Evolutionary conservation across 2,113 vertebrate genomes (phyloP), one percentile per base, ranked within the genome.

Genomic region (Rissa tridactyla): DNA sequence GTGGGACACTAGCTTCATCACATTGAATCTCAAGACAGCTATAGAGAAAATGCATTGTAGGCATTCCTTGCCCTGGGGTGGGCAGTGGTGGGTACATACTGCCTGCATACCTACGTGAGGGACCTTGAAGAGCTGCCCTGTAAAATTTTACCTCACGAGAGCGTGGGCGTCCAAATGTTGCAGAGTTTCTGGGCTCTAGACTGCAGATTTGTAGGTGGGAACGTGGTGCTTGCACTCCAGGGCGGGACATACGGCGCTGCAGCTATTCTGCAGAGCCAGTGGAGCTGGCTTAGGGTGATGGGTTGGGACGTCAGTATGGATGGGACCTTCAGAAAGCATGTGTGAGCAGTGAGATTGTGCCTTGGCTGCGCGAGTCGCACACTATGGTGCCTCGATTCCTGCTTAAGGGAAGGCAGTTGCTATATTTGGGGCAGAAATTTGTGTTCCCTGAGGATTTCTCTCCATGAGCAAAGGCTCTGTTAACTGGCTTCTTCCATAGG

Each of bases 1-100:
- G 20, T 0, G 3, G 11, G 6, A 30, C 32, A 25, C 13, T 34
- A 49, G 13, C 22, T 82, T 79, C 16, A 69, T 61, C 2, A 1
- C 71, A 61, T 2, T 60, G 62, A 51, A 27, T 76, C 60, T 75
- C 44, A 29, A n/a, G 38, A 38, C 11, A 70, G 23, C 19, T 34
- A 16, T 49, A 8, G 9, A 38, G 61, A 79, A 85, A 71, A 79
- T 23, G 14, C 46, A 5, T 18, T 44, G 7, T 21, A 5, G 30
- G 21, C 5, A 11, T 47, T 93, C 34, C 60, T 49, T 91, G 55
- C 52, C 6, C 52, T 83, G 38, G 47, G 10, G 22, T 81, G n/a
- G 25, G 16, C 25, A 62, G 26, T 69, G 54, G 22, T 47, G 21
- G 30, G 8, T 73, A 32, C 7, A 4, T 18, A 30, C 12, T 54